Evolutionary conservation across 2,888 invertebrate species (phyloP).

Genomic region (Cantharis flavilabris): DNA sequence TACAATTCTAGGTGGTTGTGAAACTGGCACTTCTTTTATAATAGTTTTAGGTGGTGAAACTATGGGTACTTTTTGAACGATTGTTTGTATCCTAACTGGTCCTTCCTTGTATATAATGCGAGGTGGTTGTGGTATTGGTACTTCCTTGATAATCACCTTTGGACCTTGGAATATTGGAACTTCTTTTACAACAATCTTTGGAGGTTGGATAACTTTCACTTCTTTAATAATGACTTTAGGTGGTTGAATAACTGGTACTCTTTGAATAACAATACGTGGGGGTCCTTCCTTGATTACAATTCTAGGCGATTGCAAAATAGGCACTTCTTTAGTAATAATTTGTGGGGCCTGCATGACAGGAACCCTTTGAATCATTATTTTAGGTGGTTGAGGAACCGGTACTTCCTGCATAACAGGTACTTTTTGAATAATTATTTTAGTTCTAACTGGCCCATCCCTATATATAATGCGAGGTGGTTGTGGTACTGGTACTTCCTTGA

Average conservation of each 20-base stretch:
- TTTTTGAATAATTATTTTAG: not conserved
- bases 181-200: constrained; percentile 13
- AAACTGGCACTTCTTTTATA: not conserved
- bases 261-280: not conserved
- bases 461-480: not conserved
- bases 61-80: not conserved
- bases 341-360: not conserved
- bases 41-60: not conserved
- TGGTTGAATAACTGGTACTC: not conserved
- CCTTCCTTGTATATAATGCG: not conserved
- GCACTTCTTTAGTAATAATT: not conserved
- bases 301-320: not conserved
- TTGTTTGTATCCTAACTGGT: not conserved
- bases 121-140: not conserved
- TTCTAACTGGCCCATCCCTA: not conserved
- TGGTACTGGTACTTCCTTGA: not conserved
- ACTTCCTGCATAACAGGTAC: not conserved
- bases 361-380: not conserved
- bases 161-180: not conserved
- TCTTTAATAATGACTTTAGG: constrained; percentile 8
- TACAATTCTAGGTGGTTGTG: not conserved
- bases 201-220: constrained; percentile 5
- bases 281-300: not conserved
- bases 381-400: not conserved
- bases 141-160: not conserved